These are phyloP conservation scores for Epistrophella euchroma DNA, from an alignment of 2,888 invertebrate genomes.

Conservation along the genomic window DNA sequence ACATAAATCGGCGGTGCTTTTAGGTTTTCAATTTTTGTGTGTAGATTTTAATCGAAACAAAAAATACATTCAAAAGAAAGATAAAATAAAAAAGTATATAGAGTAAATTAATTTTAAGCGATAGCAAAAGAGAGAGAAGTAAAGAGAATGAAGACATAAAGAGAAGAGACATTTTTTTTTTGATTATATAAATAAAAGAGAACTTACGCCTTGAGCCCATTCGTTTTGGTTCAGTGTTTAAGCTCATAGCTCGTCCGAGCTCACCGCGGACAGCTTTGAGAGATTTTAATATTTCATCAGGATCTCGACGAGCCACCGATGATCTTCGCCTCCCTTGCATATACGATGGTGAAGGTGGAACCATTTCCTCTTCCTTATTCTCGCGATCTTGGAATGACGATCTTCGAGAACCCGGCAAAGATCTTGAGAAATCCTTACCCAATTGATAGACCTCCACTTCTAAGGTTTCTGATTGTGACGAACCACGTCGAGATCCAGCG, in stretches of 20 bases:
- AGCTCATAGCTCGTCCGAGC: conserved; percentile 92
- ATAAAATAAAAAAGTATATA: conserved; percentile 66
- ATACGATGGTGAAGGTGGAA: conserved; percentile 85
- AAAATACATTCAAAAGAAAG: conserved; percentile 60
- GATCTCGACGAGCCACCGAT: conserved; percentile 92
- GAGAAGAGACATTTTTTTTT: conserved; percentile 10
- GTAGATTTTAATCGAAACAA: conserved; percentile 19
- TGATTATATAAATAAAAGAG: conserved; percentile 13
- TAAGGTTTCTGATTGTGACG: conserved; percentile 94
- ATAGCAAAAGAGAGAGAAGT: conserved; percentile 71
- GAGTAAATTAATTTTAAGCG: conserved; percentile 66
- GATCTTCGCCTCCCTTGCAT: conserved; percentile 90
- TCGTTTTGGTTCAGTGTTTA: conserved; percentile 87
- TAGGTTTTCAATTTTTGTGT: conserved; percentile 34
- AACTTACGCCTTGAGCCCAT: conserved; percentile 89
- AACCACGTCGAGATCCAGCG: conserved; percentile 91
- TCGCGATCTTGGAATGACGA: conserved; percentile 92
- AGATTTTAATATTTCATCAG: conserved; percentile 92
- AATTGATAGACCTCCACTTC: conserved; percentile 94
- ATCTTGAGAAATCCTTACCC: conserved; percentile 93
- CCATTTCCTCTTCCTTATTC: conserved; percentile 85
- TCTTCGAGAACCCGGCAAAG: conserved; percentile 92
- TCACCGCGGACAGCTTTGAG: conserved; percentile 93
- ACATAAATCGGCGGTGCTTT: conserved; percentile 83
- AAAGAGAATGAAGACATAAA: conserved; percentile 33